These are phyloP conservation scores for Elephantulus edwardii DNA, from an alignment of 2,113 vertebrate genomes.

Conservation along the genomic window DNA sequence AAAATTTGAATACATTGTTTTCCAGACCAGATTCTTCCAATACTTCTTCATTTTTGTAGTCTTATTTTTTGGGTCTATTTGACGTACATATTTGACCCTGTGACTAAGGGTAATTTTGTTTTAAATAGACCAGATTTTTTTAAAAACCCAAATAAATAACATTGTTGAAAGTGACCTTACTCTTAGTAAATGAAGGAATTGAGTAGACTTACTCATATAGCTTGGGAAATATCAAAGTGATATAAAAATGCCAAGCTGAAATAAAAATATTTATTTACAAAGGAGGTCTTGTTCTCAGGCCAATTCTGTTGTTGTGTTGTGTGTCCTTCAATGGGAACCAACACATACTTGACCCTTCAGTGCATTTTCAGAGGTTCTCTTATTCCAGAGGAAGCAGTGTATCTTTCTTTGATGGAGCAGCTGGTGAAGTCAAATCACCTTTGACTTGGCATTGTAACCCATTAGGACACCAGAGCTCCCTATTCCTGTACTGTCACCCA, in stretches of 20 bases:
- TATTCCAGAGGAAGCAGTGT: too few species aligned
- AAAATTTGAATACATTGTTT: too few species aligned
- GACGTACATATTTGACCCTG: background rate
- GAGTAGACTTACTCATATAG: background rate
- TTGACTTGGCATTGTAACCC: too few species aligned
- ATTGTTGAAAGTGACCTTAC: slow-evolving; percentile 11
- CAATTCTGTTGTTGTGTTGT: too few species aligned
- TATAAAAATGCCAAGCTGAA: slow-evolving; percentile 1
- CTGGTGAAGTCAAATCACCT: too few species aligned
- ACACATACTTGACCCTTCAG: too few species aligned
- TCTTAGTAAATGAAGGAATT: background rate
- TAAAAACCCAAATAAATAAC: slow-evolving; percentile 3
- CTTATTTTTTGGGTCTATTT: background rate
- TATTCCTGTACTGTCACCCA: too few species aligned
- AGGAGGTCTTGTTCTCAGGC: background rate
- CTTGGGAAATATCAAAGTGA: background rate
- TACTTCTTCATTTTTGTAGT: background rate
- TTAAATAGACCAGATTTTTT: slow-evolving; percentile 21
- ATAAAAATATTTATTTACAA: background rate
- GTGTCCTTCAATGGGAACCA: too few species aligned
- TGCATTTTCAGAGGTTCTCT: too few species aligned
- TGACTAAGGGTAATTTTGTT: background rate
- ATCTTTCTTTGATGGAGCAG: too few species aligned
- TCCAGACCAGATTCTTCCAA: too few species aligned
- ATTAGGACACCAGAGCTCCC: too few species aligned